Evolutionary conservation across 1,140 invertebrate species (phyloP), one percentile per base, ranked within the genome.

Genomic region (Yoshiicerus persimilis): DNA sequence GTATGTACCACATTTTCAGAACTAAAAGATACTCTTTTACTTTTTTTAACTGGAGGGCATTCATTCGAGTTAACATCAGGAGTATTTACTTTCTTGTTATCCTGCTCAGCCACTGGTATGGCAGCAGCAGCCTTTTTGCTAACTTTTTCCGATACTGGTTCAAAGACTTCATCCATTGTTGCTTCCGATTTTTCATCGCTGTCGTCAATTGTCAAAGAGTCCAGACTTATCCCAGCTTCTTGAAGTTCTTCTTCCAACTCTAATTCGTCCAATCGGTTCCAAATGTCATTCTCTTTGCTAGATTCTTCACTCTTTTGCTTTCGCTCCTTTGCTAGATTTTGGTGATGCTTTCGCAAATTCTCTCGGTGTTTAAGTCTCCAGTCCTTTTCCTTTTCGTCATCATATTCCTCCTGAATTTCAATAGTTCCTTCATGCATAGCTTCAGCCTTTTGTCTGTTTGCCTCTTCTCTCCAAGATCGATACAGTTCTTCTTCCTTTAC

Each of bases 341-440:
- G 87, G 70, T 91, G 92, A 91, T 94, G 92, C 30, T 93, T 91
- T 89, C 92, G 92, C 87, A 94, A 92, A 88, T 92, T 93, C 80
- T 93, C 91, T 70, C 92, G 92, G 89, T 95, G 94, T 91, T 93
- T 90, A 86, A 93, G 90, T 92, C 91, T 93, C 94, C 94, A 95
- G 39, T 93, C 87, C 87, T 92, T 91, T 88, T 94, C 93, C 91
- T 94, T 91, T 87, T 94, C 91, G 84, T 94, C 93, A 87, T 94
- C 92, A 92, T 93, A 94, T 88, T 93, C 91, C 92, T 95, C 94
- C 20, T 91, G 89, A 23, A 95, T 93, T 90, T 95, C 94, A 86
- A 92, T 89, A 16, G 89, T 90, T 86, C 92, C 92, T 70, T 91
- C 91, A 47, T 86, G 84, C 89, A 93, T 93, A 30, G 92, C 87